Evolutionary conservation across 2,797 vertebrate species (phyloP).

Genomic region (Melanotaenia maccullochi): DNA sequence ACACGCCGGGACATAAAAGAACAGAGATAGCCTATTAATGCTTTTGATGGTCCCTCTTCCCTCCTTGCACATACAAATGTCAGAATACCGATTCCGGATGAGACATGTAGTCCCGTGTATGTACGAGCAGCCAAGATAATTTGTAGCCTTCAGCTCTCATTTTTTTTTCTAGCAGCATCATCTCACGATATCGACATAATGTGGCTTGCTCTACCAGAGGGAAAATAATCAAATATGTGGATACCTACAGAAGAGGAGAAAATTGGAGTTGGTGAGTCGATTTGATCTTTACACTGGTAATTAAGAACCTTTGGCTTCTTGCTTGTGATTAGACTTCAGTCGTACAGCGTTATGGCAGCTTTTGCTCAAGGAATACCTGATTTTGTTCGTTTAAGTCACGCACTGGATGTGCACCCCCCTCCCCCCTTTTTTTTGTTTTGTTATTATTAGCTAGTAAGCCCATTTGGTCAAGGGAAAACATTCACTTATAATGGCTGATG

Average conservation of each 20-base stretch:
- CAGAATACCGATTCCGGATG: slow-evolving; percentile 52
- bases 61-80: slow-evolving; percentile 31
- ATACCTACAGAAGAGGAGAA: slow-evolving; percentile 94
- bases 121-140: slow-evolving; percentile 49
- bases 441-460: slow-evolving; percentile 30
- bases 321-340: slow-evolving; percentile 32
- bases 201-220: slow-evolving; percentile 67
- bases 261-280: slow-evolving; percentile 93
- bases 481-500: slow-evolving; percentile 71
- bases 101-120: slow-evolving; percentile 68
- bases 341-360: slow-evolving; percentile 19
- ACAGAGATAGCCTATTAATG: slow-evolving; percentile 49
- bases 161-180: slow-evolving; percentile 54
- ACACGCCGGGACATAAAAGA: slow-evolving; percentile 77
- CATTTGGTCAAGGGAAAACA: slow-evolving; percentile 59
- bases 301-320: slow-evolving; percentile 30
- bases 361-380: slow-evolving; percentile 42
- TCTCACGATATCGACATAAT: slow-evolving; percentile 78
- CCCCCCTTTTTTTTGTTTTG: background rate
- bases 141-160: slow-evolving; percentile 55
- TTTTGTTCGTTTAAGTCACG: slow-evolving; percentile 35
- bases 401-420: slow-evolving; percentile 2
- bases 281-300: slow-evolving; percentile 30
- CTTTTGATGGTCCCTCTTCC: slow-evolving; percentile 61
- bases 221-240: slow-evolving; percentile 88